phyloP scores from a whole-genome alignment of 1,140 invertebrate species.

The Diprion similis region DNA sequence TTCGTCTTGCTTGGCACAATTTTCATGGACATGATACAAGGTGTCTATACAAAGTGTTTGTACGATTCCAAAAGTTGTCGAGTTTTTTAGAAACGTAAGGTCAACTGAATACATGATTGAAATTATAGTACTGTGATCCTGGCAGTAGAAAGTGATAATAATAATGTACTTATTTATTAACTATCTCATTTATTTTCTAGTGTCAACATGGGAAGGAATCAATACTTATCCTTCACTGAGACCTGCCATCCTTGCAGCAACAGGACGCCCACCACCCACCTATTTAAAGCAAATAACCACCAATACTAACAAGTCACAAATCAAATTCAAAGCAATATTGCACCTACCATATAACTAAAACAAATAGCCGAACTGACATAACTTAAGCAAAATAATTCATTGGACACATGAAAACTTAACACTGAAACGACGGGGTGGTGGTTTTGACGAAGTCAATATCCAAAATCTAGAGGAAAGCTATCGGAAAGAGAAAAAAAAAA shows the following conservation, averaged over 20 bases:
- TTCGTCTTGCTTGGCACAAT: too few species aligned
- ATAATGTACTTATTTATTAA: too few species aligned
- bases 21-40: too few species aligned
- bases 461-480: conserved; percentile 23
- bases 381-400: conserved; percentile 33
- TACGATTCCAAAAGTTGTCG: too few species aligned
- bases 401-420: conserved; percentile 18
- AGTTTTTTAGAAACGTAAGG: too few species aligned
- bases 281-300: conserved; percentile 38
- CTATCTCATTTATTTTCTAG: conserved; percentile 39
- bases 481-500: conserved; percentile 25
- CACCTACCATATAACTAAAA: background rate
- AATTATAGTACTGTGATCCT: too few species aligned
- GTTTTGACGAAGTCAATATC: conserved; percentile 15
- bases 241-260: conserved; percentile 59
- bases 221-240: conserved; percentile 57
- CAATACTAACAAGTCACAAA: conserved; percentile 32
- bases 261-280: conserved; percentile 47
- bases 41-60: too few species aligned
- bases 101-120: too few species aligned
- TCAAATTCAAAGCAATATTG: background rate
- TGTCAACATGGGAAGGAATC: conserved; percentile 63
- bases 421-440: conserved; percentile 20
- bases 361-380: conserved; percentile 21
- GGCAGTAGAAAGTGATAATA: too few species aligned